Conservation (phyloP, 2,113 vertebrate species). For the Coracopsis vasa region DNA sequence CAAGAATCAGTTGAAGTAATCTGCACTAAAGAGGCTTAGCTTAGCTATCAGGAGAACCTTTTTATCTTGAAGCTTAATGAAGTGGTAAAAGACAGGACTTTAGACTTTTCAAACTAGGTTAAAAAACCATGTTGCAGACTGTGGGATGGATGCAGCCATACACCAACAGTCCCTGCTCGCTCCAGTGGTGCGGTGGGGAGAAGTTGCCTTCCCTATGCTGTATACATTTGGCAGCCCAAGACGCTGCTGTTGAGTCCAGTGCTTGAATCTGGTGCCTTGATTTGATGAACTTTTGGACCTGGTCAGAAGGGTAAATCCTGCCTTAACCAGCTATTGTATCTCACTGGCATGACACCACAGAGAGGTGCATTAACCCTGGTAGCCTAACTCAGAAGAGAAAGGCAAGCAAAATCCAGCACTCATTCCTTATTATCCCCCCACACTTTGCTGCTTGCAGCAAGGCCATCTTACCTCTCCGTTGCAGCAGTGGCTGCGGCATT, state of each 20-base stretch:
- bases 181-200: fast-evolving
- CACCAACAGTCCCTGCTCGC: background rate
- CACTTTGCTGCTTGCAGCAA: background rate
- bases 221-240: background rate
- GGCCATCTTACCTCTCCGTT: conserved; percentile 73
- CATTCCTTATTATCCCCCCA: background rate
- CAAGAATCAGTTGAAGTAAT: background rate
- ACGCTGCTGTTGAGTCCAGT: background rate
- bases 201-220: background rate
- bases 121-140: background rate
- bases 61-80: background rate
- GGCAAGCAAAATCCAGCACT: background rate
- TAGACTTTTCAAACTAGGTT: background rate
- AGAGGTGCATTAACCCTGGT: background rate
- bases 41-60: background rate
- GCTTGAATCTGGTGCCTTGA: background rate
- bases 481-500: conserved; percentile 76
- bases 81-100: background rate
- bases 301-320: background rate
- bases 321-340: background rate
- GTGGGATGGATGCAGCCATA: background rate
- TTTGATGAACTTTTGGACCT: background rate
- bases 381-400: fast-evolving
- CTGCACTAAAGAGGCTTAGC: background rate
- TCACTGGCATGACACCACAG: fast-evolving